Conservation (phyloP, 2,113 vertebrate genomes). For the Notiomystis cincta region DNA sequence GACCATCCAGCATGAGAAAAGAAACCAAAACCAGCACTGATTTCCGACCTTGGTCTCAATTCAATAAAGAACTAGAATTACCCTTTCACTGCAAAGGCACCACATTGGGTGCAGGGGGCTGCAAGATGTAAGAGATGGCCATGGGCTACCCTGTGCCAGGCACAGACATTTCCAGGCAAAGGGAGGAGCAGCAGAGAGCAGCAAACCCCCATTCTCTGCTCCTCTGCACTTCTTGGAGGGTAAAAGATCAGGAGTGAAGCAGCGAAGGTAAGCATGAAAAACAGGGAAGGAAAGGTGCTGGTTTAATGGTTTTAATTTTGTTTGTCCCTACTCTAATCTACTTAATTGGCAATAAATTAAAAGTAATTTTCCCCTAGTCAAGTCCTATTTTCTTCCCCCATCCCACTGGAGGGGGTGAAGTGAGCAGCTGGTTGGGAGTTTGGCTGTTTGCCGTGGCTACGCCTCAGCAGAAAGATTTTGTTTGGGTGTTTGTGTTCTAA, state of each 20-base stretch:
- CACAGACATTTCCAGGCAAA: not conserved
- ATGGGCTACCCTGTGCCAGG: fast-evolving
- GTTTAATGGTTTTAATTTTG: not conserved
- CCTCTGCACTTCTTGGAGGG: fast-evolving
- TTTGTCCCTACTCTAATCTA: not conserved
- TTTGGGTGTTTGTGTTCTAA: not conserved
- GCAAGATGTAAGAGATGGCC: not conserved
- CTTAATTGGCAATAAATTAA: not conserved
- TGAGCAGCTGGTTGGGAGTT: not conserved
- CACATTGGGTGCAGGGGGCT: not conserved
- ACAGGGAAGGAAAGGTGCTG: not conserved
- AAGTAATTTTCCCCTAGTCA: not conserved
- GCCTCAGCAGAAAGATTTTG: not conserved
- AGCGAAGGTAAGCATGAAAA: not conserved
- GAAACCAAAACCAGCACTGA: not conserved
- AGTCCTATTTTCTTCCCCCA: not conserved
- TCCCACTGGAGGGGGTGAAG: not conserved
- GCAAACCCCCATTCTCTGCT: not conserved
- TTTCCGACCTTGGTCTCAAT: not conserved
- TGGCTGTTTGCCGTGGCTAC: not conserved
- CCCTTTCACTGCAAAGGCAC: not conserved
- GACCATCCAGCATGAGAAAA: not conserved
- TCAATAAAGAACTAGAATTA: not conserved
- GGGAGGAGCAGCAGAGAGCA: not conserved
- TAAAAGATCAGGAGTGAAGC: not conserved